phyloP scores from a whole-genome alignment of 2,797 vertebrate genomes.

The Enteromius unitaeniatus region DNA sequence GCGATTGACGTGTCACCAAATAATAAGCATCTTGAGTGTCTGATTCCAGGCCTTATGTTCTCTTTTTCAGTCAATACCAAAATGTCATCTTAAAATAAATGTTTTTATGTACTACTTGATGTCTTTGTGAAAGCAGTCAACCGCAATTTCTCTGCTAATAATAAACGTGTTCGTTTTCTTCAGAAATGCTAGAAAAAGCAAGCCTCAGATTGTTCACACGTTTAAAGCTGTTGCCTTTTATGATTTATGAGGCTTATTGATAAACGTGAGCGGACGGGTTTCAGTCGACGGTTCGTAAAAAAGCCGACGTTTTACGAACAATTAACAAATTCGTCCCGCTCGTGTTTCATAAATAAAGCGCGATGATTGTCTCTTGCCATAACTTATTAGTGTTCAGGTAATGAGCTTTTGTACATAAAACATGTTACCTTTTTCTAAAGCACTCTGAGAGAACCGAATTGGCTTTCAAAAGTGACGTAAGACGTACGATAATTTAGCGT shows the following conservation, averaged over 20 bases:
- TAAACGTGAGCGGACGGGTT: neutral
- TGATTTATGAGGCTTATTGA: neutral
- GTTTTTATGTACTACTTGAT: neutral
- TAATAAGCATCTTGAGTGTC: neutral
- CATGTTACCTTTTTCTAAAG: neutral
- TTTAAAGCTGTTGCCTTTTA: constrained; percentile 6
- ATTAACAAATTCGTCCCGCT: neutral
- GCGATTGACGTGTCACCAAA: neutral
- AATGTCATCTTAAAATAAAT: neutral
- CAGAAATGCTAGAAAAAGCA: neutral
- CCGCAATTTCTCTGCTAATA: neutral
- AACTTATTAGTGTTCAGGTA: constrained; percentile 23
- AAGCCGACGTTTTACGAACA: neutral
- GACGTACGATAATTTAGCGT: neutral
- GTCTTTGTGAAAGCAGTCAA: constrained; percentile 18
- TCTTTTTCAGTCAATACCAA: neutral
- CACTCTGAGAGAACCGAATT: neutral
- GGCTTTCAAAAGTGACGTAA: neutral
- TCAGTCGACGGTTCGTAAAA: neutral
- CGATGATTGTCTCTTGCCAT: neutral
- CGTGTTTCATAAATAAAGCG: neutral
- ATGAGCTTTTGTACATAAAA: constrained; percentile 25
- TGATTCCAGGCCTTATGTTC: neutral
- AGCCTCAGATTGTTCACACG: neutral
- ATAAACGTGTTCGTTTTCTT: neutral